Conservation (phyloP, 2,113 vertebrate genomes). For the Ursus arctos region DNA sequence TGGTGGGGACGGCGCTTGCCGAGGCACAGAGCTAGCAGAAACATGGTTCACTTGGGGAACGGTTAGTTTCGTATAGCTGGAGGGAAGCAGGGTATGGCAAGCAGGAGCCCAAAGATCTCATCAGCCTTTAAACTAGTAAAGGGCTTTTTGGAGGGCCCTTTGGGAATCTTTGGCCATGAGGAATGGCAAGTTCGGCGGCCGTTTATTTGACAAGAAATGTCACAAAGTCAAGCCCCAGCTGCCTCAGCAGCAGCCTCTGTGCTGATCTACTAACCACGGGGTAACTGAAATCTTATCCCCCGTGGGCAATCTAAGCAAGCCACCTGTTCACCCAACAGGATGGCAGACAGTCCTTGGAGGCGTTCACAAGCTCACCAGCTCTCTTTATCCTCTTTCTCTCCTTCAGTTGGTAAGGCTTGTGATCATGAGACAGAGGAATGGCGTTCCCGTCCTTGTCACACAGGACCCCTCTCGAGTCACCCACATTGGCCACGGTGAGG, state of each 20-base stretch:
- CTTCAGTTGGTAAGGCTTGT: slow-evolving; percentile 99
- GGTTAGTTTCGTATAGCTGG: not conserved
- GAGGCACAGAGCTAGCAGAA: not conserved
- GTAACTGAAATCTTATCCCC: not conserved
- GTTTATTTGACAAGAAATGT: not conserved
- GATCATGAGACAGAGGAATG: slow-evolving; percentile 97
- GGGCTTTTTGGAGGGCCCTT: not conserved
- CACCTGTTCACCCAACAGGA: not conserved
- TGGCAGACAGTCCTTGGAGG: not conserved
- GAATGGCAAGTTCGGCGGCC: not conserved
- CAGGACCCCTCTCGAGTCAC: slow-evolving; percentile 96
- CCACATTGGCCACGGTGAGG: slow-evolving; percentile 97
- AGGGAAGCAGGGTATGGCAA: not conserved
- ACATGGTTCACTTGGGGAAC: not conserved
- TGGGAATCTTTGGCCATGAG: not conserved
- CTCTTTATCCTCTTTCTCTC: slow-evolving; percentile 99
- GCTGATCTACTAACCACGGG: not conserved
- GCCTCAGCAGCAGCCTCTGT: not conserved
- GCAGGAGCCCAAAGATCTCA: not conserved
- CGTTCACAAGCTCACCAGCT: slow-evolving; percentile 90
- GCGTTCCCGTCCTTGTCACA: slow-evolving; percentile 98
- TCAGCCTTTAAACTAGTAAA: not conserved
- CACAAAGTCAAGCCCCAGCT: not conserved
- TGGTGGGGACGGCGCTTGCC: not conserved
- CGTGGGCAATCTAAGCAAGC: not conserved